Conservation (phyloP, 1,140 invertebrate genomes). For the Drosophila nigromelanica region DNA sequence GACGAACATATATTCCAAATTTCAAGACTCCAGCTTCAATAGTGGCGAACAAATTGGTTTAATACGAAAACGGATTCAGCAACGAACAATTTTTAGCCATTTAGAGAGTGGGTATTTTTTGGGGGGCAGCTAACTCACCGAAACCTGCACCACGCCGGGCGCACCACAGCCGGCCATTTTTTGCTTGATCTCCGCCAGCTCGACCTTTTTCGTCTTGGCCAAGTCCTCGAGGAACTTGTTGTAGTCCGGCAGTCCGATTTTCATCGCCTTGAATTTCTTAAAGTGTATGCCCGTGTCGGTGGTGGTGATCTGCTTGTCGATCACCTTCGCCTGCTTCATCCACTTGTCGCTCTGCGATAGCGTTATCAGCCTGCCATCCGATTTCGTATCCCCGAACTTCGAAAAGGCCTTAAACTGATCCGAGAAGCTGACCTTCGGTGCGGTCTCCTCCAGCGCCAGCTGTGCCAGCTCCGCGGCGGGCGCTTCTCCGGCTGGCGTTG, state of each 20-base stretch:
- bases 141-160: slow-evolving; percentile 86
- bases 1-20: no score
- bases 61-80: no score
- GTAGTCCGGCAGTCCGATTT: slow-evolving; percentile 90
- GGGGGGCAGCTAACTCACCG: slow-evolving; percentile 74
- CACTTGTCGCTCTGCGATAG: slow-evolving; percentile 96
- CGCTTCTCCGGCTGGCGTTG: slow-evolving; percentile 51
- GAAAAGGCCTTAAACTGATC: slow-evolving; percentile 89
- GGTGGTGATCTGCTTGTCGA: slow-evolving; percentile 95
- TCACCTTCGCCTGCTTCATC: slow-evolving; percentile 97
- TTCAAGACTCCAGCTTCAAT: neutral
- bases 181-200: slow-evolving; percentile 89
- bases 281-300: slow-evolving; percentile 95
- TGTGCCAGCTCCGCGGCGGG: slow-evolving; percentile 71
- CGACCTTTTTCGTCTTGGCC: slow-evolving; percentile 91
- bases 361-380: slow-evolving; percentile 93
- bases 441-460: slow-evolving; percentile 71
- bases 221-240: slow-evolving; percentile 92
- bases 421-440: slow-evolving; percentile 79
- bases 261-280: slow-evolving; percentile 93
- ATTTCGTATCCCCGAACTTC: slow-evolving; percentile 94
- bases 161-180: slow-evolving; percentile 91
- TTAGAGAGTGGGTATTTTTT: no score
- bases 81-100: no score
- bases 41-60: no score